Percentiles rank a stretch among this genome's conserved stretches.
Conservation (phyloP, 2,888 invertebrate genomes). For the Pristionchus exspectatus region DNA sequence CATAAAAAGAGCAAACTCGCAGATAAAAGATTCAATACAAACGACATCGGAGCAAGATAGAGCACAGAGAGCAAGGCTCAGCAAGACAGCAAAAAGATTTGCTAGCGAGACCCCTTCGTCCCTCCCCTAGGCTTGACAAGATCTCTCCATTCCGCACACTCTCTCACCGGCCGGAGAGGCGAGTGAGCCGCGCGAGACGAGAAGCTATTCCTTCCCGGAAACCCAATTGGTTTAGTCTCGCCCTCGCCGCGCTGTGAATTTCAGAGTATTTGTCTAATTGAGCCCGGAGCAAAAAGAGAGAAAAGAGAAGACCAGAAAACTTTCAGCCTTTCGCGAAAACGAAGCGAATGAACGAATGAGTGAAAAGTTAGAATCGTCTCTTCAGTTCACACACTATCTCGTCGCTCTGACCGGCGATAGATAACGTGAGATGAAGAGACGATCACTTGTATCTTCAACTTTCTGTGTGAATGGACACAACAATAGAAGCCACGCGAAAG, state of each 20-base stretch:
- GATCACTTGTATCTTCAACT: too few relatives aligned
- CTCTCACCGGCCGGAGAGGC: background rate
- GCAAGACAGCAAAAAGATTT: background rate
- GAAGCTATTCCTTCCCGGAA: background rate
- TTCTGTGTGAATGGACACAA: too few relatives aligned
- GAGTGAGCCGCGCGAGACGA: background rate
- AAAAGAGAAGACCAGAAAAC: background rate
- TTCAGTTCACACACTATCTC: background rate
- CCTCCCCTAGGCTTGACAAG: background rate
- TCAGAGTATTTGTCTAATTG: conserved; percentile 42
- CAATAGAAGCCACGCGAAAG: background rate
- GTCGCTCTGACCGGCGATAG: background rate
- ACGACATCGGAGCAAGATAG: too few relatives aligned
- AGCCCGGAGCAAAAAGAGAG: background rate
- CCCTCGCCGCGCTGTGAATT: conserved; percentile 33
- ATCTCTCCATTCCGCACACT: background rate
- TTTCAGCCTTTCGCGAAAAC: background rate
- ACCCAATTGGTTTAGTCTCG: conserved; percentile 43
- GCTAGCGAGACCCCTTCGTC: background rate
- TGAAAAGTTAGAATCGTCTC: background rate
- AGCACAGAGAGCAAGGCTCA: background rate
- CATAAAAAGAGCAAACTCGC: background rate
- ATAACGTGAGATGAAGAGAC: background rate
- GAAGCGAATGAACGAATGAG: background rate
- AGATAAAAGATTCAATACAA: background rate